Evolutionary conservation across 2,797 vertebrate genomes (phyloP).

Genomic region (Gymnothorax reevesii): DNA sequence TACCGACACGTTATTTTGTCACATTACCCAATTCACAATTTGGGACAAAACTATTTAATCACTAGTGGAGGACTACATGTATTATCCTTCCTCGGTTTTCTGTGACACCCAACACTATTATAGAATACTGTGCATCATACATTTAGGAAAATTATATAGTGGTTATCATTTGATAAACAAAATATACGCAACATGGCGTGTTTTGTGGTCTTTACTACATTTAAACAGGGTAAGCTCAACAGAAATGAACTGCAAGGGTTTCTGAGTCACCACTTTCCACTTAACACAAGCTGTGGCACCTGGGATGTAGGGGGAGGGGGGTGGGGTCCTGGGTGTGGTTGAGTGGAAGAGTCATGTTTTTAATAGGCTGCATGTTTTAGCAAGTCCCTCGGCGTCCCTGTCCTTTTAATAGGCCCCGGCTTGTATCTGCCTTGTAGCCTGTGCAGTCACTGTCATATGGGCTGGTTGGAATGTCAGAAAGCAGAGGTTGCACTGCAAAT

Average conservation of each 20-base stretch:
- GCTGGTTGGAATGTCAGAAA: neutral
- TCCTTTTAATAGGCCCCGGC: neutral
- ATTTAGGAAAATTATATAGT: neutral
- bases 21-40: neutral
- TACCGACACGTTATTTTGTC: neutral
- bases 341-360: constrained; percentile 14
- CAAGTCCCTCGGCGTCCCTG: neutral
- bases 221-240: neutral
- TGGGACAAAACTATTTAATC: neutral
- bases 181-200: neutral
- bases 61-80: neutral
- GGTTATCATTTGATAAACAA: neutral
- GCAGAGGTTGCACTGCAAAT: neutral
- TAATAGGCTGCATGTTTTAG: neutral
- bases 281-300: neutral
- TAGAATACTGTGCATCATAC: neutral
- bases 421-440: neutral
- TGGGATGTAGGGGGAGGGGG: neutral
- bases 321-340: neutral
- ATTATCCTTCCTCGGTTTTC: neutral
- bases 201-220: neutral
- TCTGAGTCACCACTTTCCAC: neutral
- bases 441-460: neutral
- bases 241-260: neutral
- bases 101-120: neutral